phyloP scores from a whole-genome alignment of 2,888 invertebrate genomes.

The Cremastobaeus sp. region DNA sequence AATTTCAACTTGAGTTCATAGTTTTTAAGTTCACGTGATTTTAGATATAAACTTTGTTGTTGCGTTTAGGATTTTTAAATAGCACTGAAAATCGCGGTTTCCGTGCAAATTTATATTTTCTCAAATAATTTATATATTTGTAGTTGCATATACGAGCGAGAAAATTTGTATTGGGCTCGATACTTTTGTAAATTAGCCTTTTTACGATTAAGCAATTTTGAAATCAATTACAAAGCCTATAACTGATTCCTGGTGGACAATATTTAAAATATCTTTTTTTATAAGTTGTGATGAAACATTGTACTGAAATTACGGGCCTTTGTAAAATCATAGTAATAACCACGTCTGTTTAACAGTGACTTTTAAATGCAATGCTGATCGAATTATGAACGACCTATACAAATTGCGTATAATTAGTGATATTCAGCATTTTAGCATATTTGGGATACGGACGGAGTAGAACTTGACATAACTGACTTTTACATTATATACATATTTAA shows the following conservation, averaged over 20 bases:
- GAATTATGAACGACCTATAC: not conserved
- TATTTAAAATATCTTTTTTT: constrained; percentile 6
- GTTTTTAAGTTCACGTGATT: constrained; percentile 46
- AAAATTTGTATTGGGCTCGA: constrained; percentile 21
- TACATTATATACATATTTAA: too few relatives aligned
- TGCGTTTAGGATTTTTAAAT: constrained; percentile 37
- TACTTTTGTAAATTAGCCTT: constrained; percentile 18
- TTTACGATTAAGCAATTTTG: constrained; percentile 16
- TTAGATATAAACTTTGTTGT: constrained; percentile 46
- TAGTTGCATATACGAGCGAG: constrained; percentile 5
- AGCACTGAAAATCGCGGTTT: constrained; percentile 6
- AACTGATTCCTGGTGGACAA: constrained; percentile 37
- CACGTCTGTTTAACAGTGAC: constrained; percentile 9
- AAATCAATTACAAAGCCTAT: constrained; percentile 7
- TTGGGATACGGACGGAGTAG: not conserved
- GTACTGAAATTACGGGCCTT: constrained; percentile 4
- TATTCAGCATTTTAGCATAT: constrained; percentile 10
- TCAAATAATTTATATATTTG: constrained; percentile 33
- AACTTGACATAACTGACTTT: not conserved
- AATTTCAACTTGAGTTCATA: constrained; percentile 26
- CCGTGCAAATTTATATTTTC: constrained; percentile 16
- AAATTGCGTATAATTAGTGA: constrained; percentile 6
- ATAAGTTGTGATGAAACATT: not conserved
- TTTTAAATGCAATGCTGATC: constrained; percentile 5
- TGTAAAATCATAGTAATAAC: constrained; percentile 5